A percentile compares a stretch with the other conserved stretches of the same genome.
Evolutionary conservation across 1,140 invertebrate species (phyloP).

Genomic region (Caerostris darwini): DNA sequence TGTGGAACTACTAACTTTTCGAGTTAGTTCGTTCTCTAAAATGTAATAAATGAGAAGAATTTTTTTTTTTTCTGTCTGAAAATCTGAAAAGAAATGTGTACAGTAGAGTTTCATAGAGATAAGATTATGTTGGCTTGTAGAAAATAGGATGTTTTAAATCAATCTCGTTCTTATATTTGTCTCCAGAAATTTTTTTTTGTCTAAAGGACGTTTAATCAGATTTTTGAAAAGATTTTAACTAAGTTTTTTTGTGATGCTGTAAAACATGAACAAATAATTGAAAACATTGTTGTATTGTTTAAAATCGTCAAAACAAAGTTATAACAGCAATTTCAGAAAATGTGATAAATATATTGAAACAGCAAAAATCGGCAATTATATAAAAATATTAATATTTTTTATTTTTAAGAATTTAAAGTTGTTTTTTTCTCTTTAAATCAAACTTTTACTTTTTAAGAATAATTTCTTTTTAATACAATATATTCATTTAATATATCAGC

Average conservation of each 20-base stretch:
- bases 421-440: no score
- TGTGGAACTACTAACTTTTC: conserved; percentile 17
- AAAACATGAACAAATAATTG: background rate
- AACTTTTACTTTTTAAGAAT: no score
- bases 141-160: conserved; percentile 24
- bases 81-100: conserved; percentile 41
- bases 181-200: background rate
- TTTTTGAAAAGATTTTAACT: conserved; percentile 14
- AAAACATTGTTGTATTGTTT: background rate
- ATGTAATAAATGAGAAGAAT: conserved; percentile 3
- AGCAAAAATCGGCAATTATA: no score
- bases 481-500: no score
- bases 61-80: background rate
- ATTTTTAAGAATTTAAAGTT: no score
- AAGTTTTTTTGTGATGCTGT: background rate
- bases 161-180: background rate
- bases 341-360: no score
- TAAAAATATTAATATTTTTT: no score
- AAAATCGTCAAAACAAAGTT: no score
- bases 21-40: conserved; percentile 9
- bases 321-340: no score
- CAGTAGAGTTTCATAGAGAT: conserved; percentile 6
- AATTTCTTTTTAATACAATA: no score
- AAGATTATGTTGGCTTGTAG: conserved; percentile 28
- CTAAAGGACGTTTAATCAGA: conserved; percentile 2